Percentiles rank a stretch among this genome's conserved stretches.
Evolutionary conservation across 2,888 invertebrate genomes (phyloP).

Genomic region (Gymnosoma rotundatum): DNA sequence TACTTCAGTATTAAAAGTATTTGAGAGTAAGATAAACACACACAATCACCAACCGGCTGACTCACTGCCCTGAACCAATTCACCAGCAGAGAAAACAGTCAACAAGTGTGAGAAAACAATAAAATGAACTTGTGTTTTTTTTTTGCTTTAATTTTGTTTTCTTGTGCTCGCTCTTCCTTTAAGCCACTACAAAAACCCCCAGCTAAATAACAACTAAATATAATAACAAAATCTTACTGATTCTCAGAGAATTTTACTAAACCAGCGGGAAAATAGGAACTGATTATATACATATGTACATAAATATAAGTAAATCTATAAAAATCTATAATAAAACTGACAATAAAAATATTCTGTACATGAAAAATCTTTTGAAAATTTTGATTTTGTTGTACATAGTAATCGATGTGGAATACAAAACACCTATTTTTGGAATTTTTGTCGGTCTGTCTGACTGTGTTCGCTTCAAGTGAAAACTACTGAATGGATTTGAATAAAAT

Average conservation of each 20-base stretch:
- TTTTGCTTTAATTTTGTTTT: neutral
- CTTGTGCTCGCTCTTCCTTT: neutral
- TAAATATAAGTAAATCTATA: too few species aligned
- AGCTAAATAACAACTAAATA: neutral
- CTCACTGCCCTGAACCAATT: slow-evolving; percentile 37
- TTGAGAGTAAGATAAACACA: slow-evolving; percentile 27
- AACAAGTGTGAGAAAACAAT: slow-evolving; percentile 43
- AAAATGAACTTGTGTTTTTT: slow-evolving; percentile 20
- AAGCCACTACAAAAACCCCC: neutral
- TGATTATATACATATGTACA: too few species aligned
- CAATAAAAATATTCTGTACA: too few species aligned
- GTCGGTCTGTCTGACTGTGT: too few species aligned
- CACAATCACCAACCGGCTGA: slow-evolving; percentile 31
- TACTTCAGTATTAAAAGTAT: slow-evolving; percentile 14
- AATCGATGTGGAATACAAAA: too few species aligned
- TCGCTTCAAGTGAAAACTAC: too few species aligned
- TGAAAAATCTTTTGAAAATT: too few species aligned
- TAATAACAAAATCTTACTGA: neutral
- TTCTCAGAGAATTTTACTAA: neutral
- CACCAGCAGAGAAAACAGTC: slow-evolving; percentile 5
- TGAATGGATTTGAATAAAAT: too few species aligned
- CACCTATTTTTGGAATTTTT: too few species aligned
- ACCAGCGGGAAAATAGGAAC: too few species aligned
- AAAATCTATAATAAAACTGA: too few species aligned
- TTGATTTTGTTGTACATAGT: too few species aligned